A percentile compares a stretch with the other conserved stretches of the same genome.
Conservation (phyloP, 2,888 invertebrate genomes). For the Zootermopsis nevadensis region DNA sequence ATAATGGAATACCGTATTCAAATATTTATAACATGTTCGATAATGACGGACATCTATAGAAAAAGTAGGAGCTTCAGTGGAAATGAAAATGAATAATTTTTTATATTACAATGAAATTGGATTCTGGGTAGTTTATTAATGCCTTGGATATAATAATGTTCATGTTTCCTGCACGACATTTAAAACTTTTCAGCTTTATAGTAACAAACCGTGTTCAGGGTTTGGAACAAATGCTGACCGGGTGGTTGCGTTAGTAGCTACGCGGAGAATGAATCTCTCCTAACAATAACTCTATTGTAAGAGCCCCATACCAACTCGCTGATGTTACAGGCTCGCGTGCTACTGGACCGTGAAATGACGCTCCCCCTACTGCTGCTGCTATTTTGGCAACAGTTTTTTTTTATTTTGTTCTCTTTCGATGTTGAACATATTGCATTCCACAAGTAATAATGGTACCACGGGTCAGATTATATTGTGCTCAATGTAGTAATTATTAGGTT, state of each 20-base stretch:
- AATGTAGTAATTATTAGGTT: too few species aligned
- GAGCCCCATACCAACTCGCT: neutral
- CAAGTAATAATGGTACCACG: slow-evolving; percentile 5
- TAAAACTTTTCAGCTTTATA: neutral
- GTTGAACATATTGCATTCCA: slow-evolving; percentile 13
- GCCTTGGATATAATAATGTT: neutral
- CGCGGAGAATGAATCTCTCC: neutral
- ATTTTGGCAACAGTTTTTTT: neutral
- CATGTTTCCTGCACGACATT: neutral
- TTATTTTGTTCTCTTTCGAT: slow-evolving; percentile 24
- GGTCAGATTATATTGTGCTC: neutral
- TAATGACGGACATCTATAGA: too few species aligned
- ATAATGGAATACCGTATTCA: too few species aligned
- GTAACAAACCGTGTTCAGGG: slow-evolving; percentile 17
- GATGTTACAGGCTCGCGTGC: neutral
- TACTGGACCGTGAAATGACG: slow-evolving; percentile 26
- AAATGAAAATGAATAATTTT: too few species aligned
- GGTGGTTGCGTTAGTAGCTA: too few species aligned
- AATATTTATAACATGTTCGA: too few species aligned
- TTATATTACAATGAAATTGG: too few species aligned
- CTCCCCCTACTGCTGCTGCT: neutral
- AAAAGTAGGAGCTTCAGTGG: too few species aligned
- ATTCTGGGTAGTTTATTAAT: too few species aligned
- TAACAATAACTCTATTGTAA: slow-evolving; percentile 42
- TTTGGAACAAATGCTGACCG: slow-evolving; percentile 19